These are phyloP conservation scores for Heliconius hortense DNA, from an alignment of 2,888 invertebrate genomes.

Conservation along the genomic window DNA sequence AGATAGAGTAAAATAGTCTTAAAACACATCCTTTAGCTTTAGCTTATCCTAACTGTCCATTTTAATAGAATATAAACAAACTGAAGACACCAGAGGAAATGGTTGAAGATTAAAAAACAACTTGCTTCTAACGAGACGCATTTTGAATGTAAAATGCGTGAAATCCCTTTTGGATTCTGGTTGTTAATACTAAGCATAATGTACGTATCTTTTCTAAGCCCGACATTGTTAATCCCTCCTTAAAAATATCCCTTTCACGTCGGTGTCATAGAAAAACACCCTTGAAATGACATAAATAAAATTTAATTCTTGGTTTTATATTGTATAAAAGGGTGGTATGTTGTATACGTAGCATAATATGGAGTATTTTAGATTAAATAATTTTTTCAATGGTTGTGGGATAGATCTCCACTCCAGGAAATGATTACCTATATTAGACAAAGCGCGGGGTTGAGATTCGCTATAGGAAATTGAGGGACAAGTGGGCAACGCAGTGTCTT, in stretches of 20 bases:
- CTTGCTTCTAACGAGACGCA: conserved; percentile 1
- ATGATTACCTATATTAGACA: no score
- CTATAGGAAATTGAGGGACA: no score
- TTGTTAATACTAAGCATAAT: conserved; percentile 16
- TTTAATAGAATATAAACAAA: not conserved
- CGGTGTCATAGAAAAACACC: conserved; percentile 8
- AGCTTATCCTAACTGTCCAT: not conserved
- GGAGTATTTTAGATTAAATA: no score
- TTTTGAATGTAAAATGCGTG: conserved; percentile 26
- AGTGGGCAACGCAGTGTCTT: no score
- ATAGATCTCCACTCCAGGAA: no score
- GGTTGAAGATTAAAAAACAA: conserved; percentile 8
- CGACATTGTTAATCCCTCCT: conserved; percentile 27
- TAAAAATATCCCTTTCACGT: conserved; percentile 36
- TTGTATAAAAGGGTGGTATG: not conserved
- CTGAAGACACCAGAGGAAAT: not conserved
- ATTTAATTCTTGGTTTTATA: conserved; percentile 35
- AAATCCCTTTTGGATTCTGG: conserved; percentile 30
- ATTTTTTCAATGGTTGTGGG: no score
- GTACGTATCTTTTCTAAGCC: conserved; percentile 17
- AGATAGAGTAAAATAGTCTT: no score
- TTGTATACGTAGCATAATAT: not conserved
- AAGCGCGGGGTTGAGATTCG: no score
- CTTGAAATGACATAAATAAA: conserved; percentile 40
- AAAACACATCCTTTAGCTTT: no score